Percentiles rank a stretch among this genome's conserved stretches.
phyloP scores from a whole-genome alignment of 2,797 vertebrate species.

The Myotis myotis region DNA sequence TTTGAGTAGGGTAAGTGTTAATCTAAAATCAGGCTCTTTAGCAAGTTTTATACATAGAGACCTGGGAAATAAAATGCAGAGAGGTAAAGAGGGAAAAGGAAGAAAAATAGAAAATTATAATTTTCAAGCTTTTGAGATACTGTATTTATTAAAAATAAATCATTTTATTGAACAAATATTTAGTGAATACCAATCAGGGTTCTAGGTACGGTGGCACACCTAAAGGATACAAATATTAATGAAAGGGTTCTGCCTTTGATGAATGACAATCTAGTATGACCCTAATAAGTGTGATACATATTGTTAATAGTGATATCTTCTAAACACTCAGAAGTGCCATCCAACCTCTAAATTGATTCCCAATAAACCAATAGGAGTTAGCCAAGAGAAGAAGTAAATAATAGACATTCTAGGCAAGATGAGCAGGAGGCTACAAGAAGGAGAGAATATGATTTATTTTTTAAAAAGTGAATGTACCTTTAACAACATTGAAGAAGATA shows the following conservation, averaged over 20 bases:
- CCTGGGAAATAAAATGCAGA: not conserved
- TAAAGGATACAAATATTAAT: not conserved
- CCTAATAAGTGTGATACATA: not conserved
- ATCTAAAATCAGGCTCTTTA: conserved; percentile 27
- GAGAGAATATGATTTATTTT: not conserved
- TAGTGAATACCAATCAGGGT: not conserved
- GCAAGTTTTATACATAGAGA: not conserved
- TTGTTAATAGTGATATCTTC: not conserved
- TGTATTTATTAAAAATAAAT: not conserved
- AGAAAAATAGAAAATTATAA: not conserved
- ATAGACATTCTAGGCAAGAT: not conserved
- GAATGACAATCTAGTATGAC: not conserved
- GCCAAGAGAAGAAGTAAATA: not conserved
- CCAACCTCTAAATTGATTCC: not conserved
- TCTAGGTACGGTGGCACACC: not conserved
- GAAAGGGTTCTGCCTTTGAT: not conserved
- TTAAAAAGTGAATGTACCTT: not conserved
- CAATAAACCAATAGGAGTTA: not conserved
- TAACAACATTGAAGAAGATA: not conserved
- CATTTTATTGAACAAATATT: not conserved
- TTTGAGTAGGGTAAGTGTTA: not conserved
- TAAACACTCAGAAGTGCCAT: not conserved
- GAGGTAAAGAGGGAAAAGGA: not conserved
- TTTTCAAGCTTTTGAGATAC: conserved; percentile 8
- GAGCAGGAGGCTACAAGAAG: not conserved